Base-by-base conservation (phyloP, 2,113 vertebrate species). In the Ptychochromis oligacanthus region DNA sequence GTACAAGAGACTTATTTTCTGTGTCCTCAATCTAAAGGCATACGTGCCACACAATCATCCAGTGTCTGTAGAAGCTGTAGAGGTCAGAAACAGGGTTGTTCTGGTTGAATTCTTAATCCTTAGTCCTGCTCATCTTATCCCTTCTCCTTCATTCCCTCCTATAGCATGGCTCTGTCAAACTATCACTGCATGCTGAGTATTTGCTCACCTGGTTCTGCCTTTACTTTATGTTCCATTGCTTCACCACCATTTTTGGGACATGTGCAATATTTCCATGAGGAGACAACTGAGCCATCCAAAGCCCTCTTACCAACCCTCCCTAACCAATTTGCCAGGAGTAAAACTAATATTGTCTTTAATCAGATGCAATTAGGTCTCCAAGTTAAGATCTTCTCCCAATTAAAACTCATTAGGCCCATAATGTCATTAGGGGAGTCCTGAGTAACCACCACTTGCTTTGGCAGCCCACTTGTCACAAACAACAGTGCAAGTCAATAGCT, bases 261-360 rank as follows among this genome's bases (percentile, higher is more conserved):
- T 80, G 89, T 57, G 55, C 64, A 88, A 90, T 91, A 94, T 94
- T 94, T 94, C 93, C 93, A 92, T 89, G 89, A 95, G 94, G 94
- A 93, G 86, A 85, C 79, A 89, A 94, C 93, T 61, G 94, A 94
- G 93, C 88, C 92, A 80, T 82, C 81, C 81, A 84, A 93, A 91
- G 78, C 38, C 52, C 82, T 17, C 62, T 77, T 77, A 56, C 79
- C 89, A 82, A 80, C 82, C 88, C 80, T 86, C 92, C 92, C 88
- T 77, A 77, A 88, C 88, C 95, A 95, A 95, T 95, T 96, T 94
- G 91, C 93, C 87, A 81, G 91, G 90, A 94, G 93, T 95, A 95
- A 96, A 96, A 95, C 95, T 94, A 96, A 95, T 96, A 96, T 95
- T 95, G 95, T 96, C 95, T 95, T 95, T 96, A 96, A 96, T 96